Conservation (phyloP, 2,888 invertebrate genomes). For the Sphecodes monilicornis region DNA sequence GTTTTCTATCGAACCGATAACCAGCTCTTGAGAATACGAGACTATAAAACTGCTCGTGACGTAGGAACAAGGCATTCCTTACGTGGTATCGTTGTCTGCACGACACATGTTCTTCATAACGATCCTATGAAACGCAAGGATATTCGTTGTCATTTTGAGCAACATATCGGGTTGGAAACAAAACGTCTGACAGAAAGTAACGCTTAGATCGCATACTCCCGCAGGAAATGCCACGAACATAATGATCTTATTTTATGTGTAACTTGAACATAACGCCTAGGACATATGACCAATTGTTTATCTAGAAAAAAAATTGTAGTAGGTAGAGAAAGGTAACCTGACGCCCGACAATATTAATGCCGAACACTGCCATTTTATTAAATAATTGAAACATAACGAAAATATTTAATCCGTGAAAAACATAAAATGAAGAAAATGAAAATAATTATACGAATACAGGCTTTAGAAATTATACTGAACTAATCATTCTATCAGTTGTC, state of each 20-base stretch:
- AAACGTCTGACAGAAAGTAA: neutral
- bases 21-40: conserved; percentile 19
- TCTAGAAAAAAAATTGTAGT: neutral
- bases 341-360: no score
- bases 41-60: conserved; percentile 46
- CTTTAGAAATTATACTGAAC: no score
- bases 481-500: no score
- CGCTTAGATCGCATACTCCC: neutral
- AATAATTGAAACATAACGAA: no score
- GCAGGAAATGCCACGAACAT: neutral
- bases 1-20: conserved; percentile 23
- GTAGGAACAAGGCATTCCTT: conserved; percentile 14
- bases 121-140: conserved; percentile 17
- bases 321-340: no score
- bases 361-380: no score
- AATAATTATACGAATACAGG: no score
- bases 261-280: no score
- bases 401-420: no score
- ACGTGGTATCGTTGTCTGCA: conserved; percentile 8
- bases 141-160: conserved; percentile 41
- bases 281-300: neutral
- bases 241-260: neutral
- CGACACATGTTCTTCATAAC: conserved; percentile 12
- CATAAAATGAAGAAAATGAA: no score
- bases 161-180: conserved; percentile 8